These are phyloP conservation scores for Myotis findleyi DNA, from an alignment of 2,797 vertebrate genomes.

Conservation along the genomic window DNA sequence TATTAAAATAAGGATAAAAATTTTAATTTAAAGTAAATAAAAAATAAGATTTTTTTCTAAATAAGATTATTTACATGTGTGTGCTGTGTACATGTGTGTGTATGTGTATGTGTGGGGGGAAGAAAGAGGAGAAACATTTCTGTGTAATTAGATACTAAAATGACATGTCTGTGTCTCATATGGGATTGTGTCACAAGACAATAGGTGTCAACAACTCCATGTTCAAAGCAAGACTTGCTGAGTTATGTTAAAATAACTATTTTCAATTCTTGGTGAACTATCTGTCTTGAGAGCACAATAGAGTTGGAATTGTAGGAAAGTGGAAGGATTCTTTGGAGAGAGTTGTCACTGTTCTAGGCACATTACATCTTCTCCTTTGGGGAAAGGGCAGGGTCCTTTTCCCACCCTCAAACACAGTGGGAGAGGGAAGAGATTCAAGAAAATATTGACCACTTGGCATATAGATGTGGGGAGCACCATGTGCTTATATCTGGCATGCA, in stretches of 20 bases:
- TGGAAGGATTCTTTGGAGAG: background rate
- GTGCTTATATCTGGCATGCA: background rate
- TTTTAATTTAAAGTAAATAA: constrained; percentile 10
- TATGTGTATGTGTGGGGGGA: too few species aligned
- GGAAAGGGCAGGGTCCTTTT: background rate
- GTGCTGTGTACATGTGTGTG: background rate
- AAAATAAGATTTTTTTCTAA: background rate
- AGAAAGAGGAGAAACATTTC: background rate
- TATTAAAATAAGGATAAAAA: background rate
- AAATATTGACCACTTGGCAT: background rate
- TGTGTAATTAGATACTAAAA: background rate
- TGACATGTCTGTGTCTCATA: background rate
- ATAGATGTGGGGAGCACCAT: background rate
- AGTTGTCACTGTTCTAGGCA: background rate
- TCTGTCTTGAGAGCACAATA: background rate
- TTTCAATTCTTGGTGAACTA: background rate
- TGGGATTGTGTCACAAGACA: background rate
- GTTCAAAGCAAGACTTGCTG: background rate
- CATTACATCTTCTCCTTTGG: background rate
- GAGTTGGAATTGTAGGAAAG: background rate
- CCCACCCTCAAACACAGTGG: background rate
- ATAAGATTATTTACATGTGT: background rate
- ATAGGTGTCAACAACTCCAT: background rate
- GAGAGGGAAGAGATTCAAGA: background rate
- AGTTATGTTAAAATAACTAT: background rate